Evolutionary conservation across 2,888 invertebrate genomes (phyloP).

Genomic region (Notodonta ziczac): DNA sequence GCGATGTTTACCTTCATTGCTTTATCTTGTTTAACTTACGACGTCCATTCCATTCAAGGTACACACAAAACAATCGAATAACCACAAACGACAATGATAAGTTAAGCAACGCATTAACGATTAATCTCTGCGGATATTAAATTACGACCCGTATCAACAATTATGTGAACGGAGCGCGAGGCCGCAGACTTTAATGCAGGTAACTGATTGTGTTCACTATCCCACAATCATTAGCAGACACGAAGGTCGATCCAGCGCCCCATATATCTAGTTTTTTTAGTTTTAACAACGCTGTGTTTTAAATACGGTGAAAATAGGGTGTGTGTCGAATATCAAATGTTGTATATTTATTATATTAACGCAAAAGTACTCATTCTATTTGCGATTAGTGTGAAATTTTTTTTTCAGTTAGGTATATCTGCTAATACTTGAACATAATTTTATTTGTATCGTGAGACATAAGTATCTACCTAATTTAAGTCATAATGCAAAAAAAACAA

Average conservation of each 20-base stretch:
- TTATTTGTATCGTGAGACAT: too few species aligned
- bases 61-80: background rate
- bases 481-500: too few species aligned
- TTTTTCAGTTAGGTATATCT: too few species aligned
- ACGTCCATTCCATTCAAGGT: background rate
- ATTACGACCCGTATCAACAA: slow-evolving; percentile 36
- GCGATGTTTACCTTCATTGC: too few species aligned
- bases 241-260: slow-evolving; percentile 53
- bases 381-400: too few species aligned
- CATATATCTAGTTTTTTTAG: slow-evolving; percentile 27
- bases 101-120: slow-evolving; percentile 3
- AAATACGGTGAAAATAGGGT: too few species aligned
- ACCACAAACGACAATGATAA: background rate
- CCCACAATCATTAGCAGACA: slow-evolving; percentile 64
- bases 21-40: background rate
- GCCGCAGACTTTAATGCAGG: slow-evolving; percentile 14
- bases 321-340: too few species aligned
- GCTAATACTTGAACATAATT: too few species aligned
- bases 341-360: too few species aligned
- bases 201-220: slow-evolving; percentile 43
- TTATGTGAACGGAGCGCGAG: slow-evolving; percentile 40
- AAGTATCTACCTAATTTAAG: too few species aligned
- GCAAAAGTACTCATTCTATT: too few species aligned
- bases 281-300: too few species aligned
- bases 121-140: slow-evolving; percentile 21